phyloP scores from a whole-genome alignment of 2,113 vertebrate species.

The Aythya baeri region DNA sequence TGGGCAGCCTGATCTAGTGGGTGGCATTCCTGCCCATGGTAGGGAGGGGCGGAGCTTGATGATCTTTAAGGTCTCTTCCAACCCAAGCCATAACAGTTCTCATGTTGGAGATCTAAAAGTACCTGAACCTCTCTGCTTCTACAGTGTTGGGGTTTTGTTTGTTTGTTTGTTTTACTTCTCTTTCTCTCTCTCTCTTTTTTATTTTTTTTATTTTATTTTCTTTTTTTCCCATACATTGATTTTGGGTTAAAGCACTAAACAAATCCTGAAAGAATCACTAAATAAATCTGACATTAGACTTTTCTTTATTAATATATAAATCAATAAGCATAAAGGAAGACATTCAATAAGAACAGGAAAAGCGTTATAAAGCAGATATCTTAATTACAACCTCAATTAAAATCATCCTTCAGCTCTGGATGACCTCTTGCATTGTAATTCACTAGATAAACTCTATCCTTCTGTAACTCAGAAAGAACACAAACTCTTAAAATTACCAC shows the following conservation, averaged over 20 bases:
- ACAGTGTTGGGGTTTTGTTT: background rate
- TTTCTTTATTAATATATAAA: slow-evolving; percentile 53
- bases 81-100: background rate
- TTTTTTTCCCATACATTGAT: background rate
- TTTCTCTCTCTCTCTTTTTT: background rate
- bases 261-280: slow-evolving; percentile 34
- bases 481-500: background rate
- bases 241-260: slow-evolving; percentile 25
- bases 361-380: background rate
- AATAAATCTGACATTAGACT: background rate
- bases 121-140: background rate
- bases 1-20: too few relatives aligned
- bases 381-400: slow-evolving; percentile 60
- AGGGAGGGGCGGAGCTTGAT: too few relatives aligned
- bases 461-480: background rate
- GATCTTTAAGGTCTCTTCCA: too few relatives aligned
- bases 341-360: slow-evolving; percentile 31
- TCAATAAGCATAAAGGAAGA: slow-evolving; percentile 39
- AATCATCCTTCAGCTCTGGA: slow-evolving; percentile 31
- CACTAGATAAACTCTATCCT: background rate
- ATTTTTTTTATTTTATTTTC: background rate
- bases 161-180: too few relatives aligned
- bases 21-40: too few relatives aligned
- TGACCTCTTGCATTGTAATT: slow-evolving; percentile 22
- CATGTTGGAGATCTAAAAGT: background rate